These are phyloP conservation scores for Shinisaurus crocodilurus DNA, from an alignment of 2,113 vertebrate species.

Conservation along the genomic window DNA sequence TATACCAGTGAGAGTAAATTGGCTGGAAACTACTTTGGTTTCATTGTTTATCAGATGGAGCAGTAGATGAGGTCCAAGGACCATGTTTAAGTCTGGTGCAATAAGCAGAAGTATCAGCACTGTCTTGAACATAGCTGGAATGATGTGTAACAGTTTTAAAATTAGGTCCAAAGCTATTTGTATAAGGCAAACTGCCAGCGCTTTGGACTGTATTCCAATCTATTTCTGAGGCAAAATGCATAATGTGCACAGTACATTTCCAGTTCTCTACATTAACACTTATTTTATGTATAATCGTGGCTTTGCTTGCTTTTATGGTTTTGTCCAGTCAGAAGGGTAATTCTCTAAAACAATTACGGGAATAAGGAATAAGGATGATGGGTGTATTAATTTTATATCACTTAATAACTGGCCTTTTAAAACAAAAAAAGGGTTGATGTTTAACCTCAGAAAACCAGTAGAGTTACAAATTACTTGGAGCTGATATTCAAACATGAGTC, in stretches of 20 bases:
- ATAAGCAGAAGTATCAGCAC: neutral
- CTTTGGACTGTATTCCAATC: conserved; percentile 39
- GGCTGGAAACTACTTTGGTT: neutral
- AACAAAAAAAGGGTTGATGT: conserved; percentile 3
- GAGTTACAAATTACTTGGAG: conserved; percentile 44
- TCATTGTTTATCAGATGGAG: neutral
- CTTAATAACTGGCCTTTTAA: conserved; percentile 27
- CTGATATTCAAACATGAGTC: conserved; percentile 15
- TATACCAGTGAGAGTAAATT: neutral
- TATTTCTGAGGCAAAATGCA: conserved; percentile 66
- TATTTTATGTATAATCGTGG: conserved; percentile 31
- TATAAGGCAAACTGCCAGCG: conserved; percentile 41
- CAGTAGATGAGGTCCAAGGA: conserved; percentile 51
- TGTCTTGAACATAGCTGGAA: conserved; percentile 12
- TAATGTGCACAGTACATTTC: conserved; percentile 63
- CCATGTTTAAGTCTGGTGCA: neutral
- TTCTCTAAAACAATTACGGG: conserved; percentile 39
- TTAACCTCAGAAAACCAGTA: conserved; percentile 27
- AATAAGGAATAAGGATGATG: conserved; percentile 37
- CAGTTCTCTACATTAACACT: conserved; percentile 45
- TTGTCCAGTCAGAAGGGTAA: conserved; percentile 33
- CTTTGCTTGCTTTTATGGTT: conserved; percentile 43
- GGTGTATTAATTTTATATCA: conserved; percentile 7
- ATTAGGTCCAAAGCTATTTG: conserved; percentile 55
- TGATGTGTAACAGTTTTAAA: neutral